Evolutionary conservation across 2,797 vertebrate species (phyloP), one percentile per base, ranked within the genome.

Genomic region (Taenioides sp.): DNA sequence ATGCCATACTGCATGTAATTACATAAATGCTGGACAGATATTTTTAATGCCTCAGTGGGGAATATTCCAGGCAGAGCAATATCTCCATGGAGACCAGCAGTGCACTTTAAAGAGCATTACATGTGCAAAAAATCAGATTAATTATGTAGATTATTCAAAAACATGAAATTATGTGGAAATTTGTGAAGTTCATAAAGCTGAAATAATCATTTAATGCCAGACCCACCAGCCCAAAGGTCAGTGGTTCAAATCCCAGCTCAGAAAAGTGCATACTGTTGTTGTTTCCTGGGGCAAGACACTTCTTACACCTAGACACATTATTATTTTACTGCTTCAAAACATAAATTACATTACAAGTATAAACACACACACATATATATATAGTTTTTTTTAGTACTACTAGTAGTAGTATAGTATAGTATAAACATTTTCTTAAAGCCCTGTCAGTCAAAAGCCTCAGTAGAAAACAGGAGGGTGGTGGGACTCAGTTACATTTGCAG

Each of bases 71-170:
- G 2, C 17, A 18, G 17, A 20, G 70, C 73, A 78, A 60, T 71
- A 66, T 79, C 77, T 70, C 65, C 50, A 84, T 72, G 28, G 6
- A 34, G 18, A 52, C 50, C 6, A 7, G 40, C 12, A 50, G 17
- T 50, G 49, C 47, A 16, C 47, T 17, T 49, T 49, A 16, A n/a
- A n/a, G n/a, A n/a, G n/a, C n/a, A n/a, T n/a, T n/a, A 50, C 5
- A 52, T 2, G 40, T 14, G 40, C 40, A 43, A 43, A 43, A 34
- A 34, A 34, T 34, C 34, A 0, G 34, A 34, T 34, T 14, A 43
- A 43, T 3, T n/a, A n/a, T n/a, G n/a, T n/a, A n/a, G 40, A 43
- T 43, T 14, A 43, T 16, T 43, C 40, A 43, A 43, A 43, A 43
- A 43, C 40, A 14, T 7, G 34, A 43, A 43, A 14, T 43, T 43